These are phyloP conservation scores for Ceratosolen fusciceps DNA, from an alignment of 1,140 invertebrate species.

Conservation along the genomic window DNA sequence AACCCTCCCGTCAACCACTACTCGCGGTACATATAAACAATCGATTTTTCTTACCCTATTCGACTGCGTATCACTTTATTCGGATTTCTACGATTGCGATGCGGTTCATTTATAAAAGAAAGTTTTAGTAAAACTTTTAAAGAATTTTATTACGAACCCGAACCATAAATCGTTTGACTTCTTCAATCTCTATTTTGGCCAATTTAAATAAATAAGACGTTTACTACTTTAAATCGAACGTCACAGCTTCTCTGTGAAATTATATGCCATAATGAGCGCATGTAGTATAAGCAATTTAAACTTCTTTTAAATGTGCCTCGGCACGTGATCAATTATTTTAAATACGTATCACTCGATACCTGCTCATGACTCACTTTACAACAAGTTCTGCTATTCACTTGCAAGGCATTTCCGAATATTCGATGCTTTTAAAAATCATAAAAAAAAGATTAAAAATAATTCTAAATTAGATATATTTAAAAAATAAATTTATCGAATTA, in stretches of 20 bases:
- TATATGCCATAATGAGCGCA: slow-evolving; percentile 9
- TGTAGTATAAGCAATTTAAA: slow-evolving; percentile 16
- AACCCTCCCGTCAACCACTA: too few species aligned
- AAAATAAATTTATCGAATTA: too few species aligned
- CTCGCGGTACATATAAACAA: too few species aligned
- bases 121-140: too few species aligned
- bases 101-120: too few species aligned
- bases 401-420: not conserved
- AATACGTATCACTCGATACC: not conserved
- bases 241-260: not conserved
- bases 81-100: too few species aligned
- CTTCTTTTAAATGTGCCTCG: slow-evolving; percentile 14
- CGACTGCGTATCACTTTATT: too few species aligned
- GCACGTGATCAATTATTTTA: slow-evolving; percentile 27
- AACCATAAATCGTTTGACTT: too few species aligned
- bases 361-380: not conserved
- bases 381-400: not conserved
- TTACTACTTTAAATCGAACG: not conserved
- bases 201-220: not conserved
- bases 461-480: not conserved
- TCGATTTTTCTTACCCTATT: too few species aligned
- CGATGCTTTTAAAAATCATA: too few species aligned
- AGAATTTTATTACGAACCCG: too few species aligned
- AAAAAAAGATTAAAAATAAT: not conserved
- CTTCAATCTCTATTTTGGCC: too few species aligned